Percentiles rank a stretch among this genome's conserved stretches.
Conservation (phyloP, 2,797 vertebrate species). For the Pogoniulus pusillus region DNA sequence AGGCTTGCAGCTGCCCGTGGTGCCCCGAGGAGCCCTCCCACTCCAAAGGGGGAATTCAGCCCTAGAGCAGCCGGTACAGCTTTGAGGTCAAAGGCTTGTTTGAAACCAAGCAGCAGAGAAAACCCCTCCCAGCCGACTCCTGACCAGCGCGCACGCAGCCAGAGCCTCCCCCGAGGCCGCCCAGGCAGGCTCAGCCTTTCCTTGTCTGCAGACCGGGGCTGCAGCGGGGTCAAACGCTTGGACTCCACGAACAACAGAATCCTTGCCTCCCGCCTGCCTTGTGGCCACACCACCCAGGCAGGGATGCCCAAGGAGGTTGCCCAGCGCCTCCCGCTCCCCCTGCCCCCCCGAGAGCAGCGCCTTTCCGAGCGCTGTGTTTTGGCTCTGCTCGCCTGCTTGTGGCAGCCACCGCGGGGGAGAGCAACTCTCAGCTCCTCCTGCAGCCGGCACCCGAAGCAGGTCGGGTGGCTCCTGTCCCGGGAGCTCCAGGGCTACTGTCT, state of each 20-base stretch:
- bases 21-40: not conserved
- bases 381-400: rapidly evolving
- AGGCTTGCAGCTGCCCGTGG: rapidly evolving
- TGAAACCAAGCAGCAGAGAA: not conserved
- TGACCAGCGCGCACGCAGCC: rapidly evolving
- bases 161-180: not conserved
- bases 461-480: rapidly evolving
- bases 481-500: not conserved
- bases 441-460: not conserved
- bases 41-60: not conserved
- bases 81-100: not conserved
- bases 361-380: rapidly evolving
- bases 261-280: not conserved
- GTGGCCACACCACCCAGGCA: rapidly evolving
- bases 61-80: not conserved
- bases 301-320: not conserved
- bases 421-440: rapidly evolving
- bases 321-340: not conserved
- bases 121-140: not conserved
- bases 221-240: rapidly evolving
- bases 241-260: rapidly evolving
- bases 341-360: not conserved
- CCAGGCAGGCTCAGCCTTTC: rapidly evolving
- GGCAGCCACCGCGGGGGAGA: rapidly evolving
- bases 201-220: rapidly evolving